Evolutionary conservation across 2,888 invertebrate species (phyloP).

Genomic region (Nomada hirtipes): DNA sequence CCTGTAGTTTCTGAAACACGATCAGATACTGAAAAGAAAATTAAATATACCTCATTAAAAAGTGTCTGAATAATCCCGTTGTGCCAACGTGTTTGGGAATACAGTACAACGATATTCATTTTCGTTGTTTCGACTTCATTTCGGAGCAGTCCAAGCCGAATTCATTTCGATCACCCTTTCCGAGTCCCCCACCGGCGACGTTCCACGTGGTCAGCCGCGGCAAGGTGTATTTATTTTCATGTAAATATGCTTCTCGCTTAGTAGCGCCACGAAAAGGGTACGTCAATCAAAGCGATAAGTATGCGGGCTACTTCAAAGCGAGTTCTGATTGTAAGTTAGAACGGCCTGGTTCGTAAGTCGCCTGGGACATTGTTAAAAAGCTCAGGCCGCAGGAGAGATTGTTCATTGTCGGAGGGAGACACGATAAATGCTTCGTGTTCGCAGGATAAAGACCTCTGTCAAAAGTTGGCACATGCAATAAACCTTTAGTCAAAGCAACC

Average conservation of each 20-base stretch:
- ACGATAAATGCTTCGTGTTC: constrained; percentile 53
- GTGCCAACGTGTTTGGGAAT: too few species aligned
- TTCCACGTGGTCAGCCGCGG: constrained; percentile 36
- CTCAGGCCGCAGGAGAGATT: constrained; percentile 32
- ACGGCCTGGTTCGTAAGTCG: constrained; percentile 57
- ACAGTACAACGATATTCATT: neutral
- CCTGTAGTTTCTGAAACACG: too few species aligned
- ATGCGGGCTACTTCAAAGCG: constrained; percentile 70
- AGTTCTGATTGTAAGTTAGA: constrained; percentile 58
- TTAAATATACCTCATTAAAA: too few species aligned
- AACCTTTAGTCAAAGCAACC: constrained; percentile 46
- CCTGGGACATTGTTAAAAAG: constrained; percentile 63
- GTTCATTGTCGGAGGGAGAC: constrained; percentile 39
- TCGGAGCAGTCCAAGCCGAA: constrained; percentile 25
- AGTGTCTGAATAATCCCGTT: too few species aligned
- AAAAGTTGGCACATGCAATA: constrained; percentile 49
- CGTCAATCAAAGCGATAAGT: constrained; percentile 71
- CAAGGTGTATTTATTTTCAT: constrained; percentile 70
- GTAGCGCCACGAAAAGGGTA: constrained; percentile 60
- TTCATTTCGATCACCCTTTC: constrained; percentile 34
- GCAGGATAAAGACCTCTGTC: constrained; percentile 60
- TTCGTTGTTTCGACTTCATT: constrained; percentile 22
- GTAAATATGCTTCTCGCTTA: constrained; percentile 66
- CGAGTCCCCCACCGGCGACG: neutral
- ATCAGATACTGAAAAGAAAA: too few species aligned